These are phyloP conservation scores for Idris sp. DNA, from an alignment of 1,140 invertebrate species.

Conservation along the genomic window DNA sequence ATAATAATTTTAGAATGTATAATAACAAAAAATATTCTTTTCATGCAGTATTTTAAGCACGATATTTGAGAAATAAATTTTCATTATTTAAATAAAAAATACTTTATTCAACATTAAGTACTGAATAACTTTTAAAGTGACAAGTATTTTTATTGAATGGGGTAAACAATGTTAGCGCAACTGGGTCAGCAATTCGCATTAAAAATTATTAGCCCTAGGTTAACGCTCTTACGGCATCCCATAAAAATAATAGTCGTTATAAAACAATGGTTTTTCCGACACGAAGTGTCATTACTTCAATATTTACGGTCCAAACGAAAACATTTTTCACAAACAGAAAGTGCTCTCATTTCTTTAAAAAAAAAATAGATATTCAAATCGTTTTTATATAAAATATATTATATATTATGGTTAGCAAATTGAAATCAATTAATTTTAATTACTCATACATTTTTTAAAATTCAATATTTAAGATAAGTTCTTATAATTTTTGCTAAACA, in stretches of 20 bases:
- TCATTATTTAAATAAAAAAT: not conserved
- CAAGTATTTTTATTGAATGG: constrained; percentile 26
- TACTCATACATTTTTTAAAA: no score
- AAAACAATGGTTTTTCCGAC: constrained; percentile 13
- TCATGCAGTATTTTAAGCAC: not conserved
- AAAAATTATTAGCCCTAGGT: constrained; percentile 19
- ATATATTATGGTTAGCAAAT: no score
- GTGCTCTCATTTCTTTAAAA: constrained; percentile 22
- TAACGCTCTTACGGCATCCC: constrained; percentile 22
- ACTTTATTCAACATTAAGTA: constrained; percentile 7
- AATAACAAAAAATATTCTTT: no score
- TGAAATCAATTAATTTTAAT: no score
- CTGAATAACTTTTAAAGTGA: constrained; percentile 28
- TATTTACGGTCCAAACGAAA: constrained; percentile 21
- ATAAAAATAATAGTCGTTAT: constrained; percentile 29
- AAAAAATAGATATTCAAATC: constrained; percentile 28
- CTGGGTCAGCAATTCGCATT: constrained; percentile 12
- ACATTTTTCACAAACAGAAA: constrained; percentile 12
- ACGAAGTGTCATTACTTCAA: constrained; percentile 22
- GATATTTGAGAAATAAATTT: constrained; percentile 2
- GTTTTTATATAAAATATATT: constrained; percentile 22
- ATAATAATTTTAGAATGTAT: no score
- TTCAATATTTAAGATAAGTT: no score
- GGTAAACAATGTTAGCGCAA: constrained; percentile 27
- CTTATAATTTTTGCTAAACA: no score